Evolutionary conservation across 1,140 invertebrate genomes (phyloP).

Genomic region (Polyergus mexicanus): DNA sequence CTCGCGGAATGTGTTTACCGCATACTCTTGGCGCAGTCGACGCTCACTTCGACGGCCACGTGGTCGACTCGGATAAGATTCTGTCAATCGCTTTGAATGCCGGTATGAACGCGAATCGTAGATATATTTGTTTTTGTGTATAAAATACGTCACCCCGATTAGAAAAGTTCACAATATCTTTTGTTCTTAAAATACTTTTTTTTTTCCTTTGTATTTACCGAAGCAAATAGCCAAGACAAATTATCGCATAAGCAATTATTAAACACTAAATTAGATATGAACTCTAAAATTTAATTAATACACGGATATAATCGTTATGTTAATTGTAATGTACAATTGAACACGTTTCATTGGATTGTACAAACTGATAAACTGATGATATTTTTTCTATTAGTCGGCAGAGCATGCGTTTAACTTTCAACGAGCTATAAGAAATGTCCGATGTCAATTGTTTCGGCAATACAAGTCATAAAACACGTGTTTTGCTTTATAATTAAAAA

Average conservation of each 20-base stretch:
- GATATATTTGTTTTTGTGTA: neutral
- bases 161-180: conserved; percentile 13
- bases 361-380: conserved; percentile 28
- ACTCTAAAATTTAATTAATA: conserved; percentile 58
- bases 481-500: conserved; percentile 37
- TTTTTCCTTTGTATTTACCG: neutral
- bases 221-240: neutral
- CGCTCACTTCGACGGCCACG: conserved; percentile 72
- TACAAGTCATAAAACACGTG: conserved; percentile 33
- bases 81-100: conserved; percentile 45
- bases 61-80: conserved; percentile 68
- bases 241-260: conserved; percentile 16
- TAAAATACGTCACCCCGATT: neutral
- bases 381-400: conserved; percentile 9
- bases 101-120: conserved; percentile 11
- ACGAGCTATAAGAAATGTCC: conserved; percentile 21
- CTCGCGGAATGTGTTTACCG: conserved; percentile 44
- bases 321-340: conserved; percentile 16
- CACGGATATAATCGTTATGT: conserved; percentile 38
- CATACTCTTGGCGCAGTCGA: conserved; percentile 60
- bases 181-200: conserved; percentile 19
- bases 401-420: conserved; percentile 15
- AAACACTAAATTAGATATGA: conserved; percentile 51
- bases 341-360: conserved; percentile 28
- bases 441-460: conserved; percentile 28